phyloP scores from a whole-genome alignment of 2,797 vertebrate genomes.

The Siniperca scherzeri region DNA sequence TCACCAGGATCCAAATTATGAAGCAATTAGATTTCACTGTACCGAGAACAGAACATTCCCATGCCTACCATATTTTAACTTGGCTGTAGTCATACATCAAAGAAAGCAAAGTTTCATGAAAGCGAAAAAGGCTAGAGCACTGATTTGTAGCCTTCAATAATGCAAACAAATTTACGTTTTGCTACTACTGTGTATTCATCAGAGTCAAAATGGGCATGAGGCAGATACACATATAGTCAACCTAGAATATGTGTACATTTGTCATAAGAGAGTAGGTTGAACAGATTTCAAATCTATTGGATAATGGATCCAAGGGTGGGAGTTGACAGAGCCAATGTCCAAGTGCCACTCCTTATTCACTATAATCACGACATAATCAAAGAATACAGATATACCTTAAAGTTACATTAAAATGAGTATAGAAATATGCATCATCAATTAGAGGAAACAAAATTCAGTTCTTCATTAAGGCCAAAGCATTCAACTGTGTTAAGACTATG shows the following conservation, averaged over 20 bases:
- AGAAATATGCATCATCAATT: not conserved
- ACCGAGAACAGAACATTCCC: constrained; percentile 9
- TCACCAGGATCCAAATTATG: constrained; percentile 34
- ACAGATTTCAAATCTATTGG: not conserved
- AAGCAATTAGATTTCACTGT: constrained; percentile 32
- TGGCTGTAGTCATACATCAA: constrained; percentile 3
- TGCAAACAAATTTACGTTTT: not conserved
- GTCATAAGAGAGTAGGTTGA: not conserved
- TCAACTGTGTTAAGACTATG: no score
- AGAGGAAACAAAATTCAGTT: not conserved
- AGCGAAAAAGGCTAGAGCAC: not conserved
- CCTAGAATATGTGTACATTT: not conserved
- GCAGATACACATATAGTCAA: not conserved
- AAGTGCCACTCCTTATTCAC: not conserved
- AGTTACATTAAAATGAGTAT: not conserved
- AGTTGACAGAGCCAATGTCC: not conserved
- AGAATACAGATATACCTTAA: not conserved
- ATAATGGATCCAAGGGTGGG: not conserved
- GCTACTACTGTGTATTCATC: not conserved
- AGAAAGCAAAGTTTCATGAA: not conserved
- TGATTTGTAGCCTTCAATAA: not conserved
- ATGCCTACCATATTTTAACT: not conserved
- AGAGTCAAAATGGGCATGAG: not conserved
- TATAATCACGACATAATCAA: not conserved
- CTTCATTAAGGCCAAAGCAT: no score